A percentile compares a stretch with the other conserved stretches of the same genome.
phyloP scores from a whole-genome alignment of 2,797 vertebrate genomes.

The Pipistrellus pygmaeus region DNA sequence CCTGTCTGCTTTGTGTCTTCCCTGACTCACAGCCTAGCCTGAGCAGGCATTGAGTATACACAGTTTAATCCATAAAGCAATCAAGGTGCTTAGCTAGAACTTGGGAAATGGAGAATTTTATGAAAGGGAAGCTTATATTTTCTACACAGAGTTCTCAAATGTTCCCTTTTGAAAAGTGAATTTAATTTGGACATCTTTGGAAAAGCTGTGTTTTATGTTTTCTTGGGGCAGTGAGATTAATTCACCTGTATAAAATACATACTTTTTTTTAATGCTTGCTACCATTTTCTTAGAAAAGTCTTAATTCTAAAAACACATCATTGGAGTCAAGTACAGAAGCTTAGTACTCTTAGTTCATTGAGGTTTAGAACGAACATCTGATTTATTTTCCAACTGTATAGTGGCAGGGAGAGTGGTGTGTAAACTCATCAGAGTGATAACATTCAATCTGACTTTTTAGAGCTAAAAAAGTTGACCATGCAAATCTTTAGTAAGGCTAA shows the following conservation, averaged over 20 bases:
- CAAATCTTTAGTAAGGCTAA: background rate
- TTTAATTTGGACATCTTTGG: background rate
- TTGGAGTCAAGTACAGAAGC: background rate
- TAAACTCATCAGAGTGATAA: background rate
- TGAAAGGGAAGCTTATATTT: slow-evolving; percentile 54
- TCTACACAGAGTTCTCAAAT: slow-evolving; percentile 12
- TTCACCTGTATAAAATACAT: background rate
- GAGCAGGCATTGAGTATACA: slow-evolving; percentile 61
- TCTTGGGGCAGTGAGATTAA: background rate
- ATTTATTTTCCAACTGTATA: background rate
- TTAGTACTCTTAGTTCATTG: too few relatives aligned
- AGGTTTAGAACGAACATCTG: background rate
- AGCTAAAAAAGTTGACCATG: slow-evolving; percentile 28
- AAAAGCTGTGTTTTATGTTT: background rate
- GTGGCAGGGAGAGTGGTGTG: background rate
- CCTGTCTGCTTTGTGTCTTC: slow-evolving; percentile 60
- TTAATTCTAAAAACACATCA: background rate
- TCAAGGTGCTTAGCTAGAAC: slow-evolving; percentile 71
- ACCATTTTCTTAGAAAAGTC: background rate
- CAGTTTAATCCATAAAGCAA: slow-evolving; percentile 65
- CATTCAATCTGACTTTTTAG: slow-evolving; percentile 1
- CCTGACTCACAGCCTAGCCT: slow-evolving; percentile 62
- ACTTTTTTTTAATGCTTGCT: background rate
- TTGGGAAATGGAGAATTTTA: slow-evolving; percentile 64
- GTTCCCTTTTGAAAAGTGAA: slow-evolving; percentile 15